A percentile compares a stretch with the other conserved stretches of the same genome.
phyloP scores from a whole-genome alignment of 2,888 invertebrate genomes.

The Cyclophora punctaria region DNA sequence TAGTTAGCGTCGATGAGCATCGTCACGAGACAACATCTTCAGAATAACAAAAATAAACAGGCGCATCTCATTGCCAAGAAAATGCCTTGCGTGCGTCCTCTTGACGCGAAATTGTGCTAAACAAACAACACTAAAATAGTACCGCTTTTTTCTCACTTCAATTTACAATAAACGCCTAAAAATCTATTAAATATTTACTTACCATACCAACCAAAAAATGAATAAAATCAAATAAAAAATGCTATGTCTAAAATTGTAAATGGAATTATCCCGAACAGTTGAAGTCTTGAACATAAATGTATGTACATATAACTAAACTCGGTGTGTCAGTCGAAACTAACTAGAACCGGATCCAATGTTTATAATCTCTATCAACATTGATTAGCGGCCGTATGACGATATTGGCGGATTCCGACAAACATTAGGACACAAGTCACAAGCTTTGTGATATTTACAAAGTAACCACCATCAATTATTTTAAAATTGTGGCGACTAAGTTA shows the following conservation, averaged over 20 bases:
- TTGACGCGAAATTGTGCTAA: constrained; percentile 25
- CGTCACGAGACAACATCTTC: constrained; percentile 37
- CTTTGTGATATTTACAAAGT: no score
- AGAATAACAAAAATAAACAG: constrained; percentile 53
- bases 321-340: constrained; percentile 4
- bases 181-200: no score
- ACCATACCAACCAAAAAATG: no score
- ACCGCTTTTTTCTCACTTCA: no score
- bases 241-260: no score
- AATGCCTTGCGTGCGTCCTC: constrained; percentile 26
- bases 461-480: no score
- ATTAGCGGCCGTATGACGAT: constrained; percentile 13
- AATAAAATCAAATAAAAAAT: no score
- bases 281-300: no score
- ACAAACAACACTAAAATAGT: background rate
- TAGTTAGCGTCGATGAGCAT: constrained; percentile 4
- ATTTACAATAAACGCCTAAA: no score
- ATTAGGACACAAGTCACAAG: no score
- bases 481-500: no score
- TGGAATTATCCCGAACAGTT: no score
- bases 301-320: constrained; percentile 2
- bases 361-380: constrained; percentile 15
- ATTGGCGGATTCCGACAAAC: background rate
- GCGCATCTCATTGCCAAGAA: constrained; percentile 48
- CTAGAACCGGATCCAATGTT: constrained; percentile 14